Percentiles rank a stretch among this genome's conserved stretches.
These are phyloP conservation scores for Chaitophorus viminalis DNA, from an alignment of 2,888 invertebrate species.

Conservation along the genomic window DNA sequence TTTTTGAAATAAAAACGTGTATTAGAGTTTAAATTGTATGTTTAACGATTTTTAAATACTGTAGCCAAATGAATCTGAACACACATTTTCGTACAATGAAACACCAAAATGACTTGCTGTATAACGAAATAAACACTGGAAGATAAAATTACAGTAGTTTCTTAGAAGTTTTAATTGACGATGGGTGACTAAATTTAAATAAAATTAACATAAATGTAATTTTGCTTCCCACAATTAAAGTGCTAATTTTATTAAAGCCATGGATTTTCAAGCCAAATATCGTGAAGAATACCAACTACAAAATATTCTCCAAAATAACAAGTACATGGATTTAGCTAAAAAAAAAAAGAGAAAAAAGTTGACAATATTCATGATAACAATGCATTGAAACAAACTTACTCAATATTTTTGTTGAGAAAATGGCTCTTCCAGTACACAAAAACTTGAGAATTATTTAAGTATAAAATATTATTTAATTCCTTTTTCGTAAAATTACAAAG, in stretches of 20 bases:
- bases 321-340: not conserved
- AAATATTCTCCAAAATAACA: not conserved
- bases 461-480: not conserved
- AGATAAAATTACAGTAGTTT: constrained; percentile 13
- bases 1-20: not conserved
- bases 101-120: not conserved
- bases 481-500: not conserved
- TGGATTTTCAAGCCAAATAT: not conserved
- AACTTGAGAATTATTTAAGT: not conserved
- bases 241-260: constrained; percentile 13
- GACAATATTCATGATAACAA: not conserved
- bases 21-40: not conserved
- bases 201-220: constrained; percentile 14
- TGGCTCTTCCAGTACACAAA: not conserved
- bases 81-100: not conserved
- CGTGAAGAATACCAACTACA: not conserved
- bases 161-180: not conserved
- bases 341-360: not conserved
- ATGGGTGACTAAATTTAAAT: constrained; percentile 8
- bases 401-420: not conserved
- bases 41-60: not conserved
- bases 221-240: constrained; percentile 1
- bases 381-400: not conserved
- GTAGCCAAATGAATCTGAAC: not conserved
- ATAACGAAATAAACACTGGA: constrained; percentile 18